These are phyloP conservation scores for Meganola albula DNA, from an alignment of 2,888 invertebrate genomes.

Conservation along the genomic window DNA sequence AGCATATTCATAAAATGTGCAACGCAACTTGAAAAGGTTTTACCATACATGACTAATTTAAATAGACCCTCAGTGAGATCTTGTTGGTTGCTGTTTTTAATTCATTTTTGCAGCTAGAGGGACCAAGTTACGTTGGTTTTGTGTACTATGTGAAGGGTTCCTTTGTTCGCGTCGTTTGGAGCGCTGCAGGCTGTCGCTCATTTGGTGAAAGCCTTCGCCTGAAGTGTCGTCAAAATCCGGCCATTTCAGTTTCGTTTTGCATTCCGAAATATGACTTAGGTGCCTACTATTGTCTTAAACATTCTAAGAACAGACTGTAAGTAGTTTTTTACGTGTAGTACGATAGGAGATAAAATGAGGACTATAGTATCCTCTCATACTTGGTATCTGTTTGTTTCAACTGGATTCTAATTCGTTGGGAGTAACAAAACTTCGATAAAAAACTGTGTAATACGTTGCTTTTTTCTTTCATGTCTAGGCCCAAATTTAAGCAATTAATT, in stretches of 20 bases:
- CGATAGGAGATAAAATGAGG: too few species aligned
- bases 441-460: too few species aligned
- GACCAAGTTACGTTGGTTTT: constrained; percentile 17
- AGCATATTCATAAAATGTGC: constrained; percentile 48
- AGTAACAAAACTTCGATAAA: too few species aligned
- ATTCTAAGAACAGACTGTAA: constrained; percentile 1
- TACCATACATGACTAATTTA: constrained; percentile 32
- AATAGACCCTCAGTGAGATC: constrained; percentile 33
- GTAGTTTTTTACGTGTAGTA: too few species aligned
- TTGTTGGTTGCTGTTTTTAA: constrained; percentile 30
- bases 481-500: too few species aligned
- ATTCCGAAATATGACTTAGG: constrained; percentile 36
- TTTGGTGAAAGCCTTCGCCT: constrained; percentile 61
- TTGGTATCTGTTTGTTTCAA: too few species aligned
- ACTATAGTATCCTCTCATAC: too few species aligned
- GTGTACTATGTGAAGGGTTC: constrained; percentile 40
- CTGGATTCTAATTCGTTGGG: too few species aligned
- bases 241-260: constrained; percentile 45
- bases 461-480: too few species aligned
- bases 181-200: constrained; percentile 53
- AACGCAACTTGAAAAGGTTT: constrained; percentile 33
- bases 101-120: constrained; percentile 21
- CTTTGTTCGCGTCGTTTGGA: constrained; percentile 47
- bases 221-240: constrained; percentile 55
- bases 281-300: constrained; percentile 6